Evolutionary conservation across 2,888 invertebrate species (phyloP), one percentile per base, ranked within the genome.

Genomic region (Zootermopsis nevadensis): DNA sequence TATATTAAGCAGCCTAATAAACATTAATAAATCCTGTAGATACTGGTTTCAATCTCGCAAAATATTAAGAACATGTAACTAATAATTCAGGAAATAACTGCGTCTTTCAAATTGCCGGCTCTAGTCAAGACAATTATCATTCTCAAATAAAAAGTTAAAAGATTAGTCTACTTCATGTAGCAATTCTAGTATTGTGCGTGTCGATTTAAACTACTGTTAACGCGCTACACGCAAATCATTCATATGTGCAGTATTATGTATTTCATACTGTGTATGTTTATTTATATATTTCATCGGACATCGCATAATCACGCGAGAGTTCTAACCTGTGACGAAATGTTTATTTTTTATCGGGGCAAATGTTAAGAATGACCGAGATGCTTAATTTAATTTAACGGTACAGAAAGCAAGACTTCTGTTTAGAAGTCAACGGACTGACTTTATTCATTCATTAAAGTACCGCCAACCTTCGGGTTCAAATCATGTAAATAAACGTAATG

Each of bases 221-320:
- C 6, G 24, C n/a, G n/a, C 27, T 60, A 8, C 15, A 69, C 24
- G 12, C 27, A 22, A 33, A 31, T 69, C 12, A 2, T 69, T 31
- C 19, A 15, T 69, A 69, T 69, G 30, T 69, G 69, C 69, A 69
- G 69, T 69, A 69, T 69, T 69, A 69, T 60, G 27, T 60, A 60
- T 60, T 60, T 60, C 60, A 60, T 27, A 60, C 60, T 60, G 27
- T 60, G 60, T 60, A 53, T 53, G 27, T 60, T n/a, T 60, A 60
- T 60, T 60, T 60, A 60, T 60, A 60, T 27, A 60, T 60, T 60
- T 60, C 60, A 60, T 6, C n/a, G 60, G 12, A 60, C 60, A 60
- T 60, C n/a, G 15, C 15, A 55, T 55, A 60, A 60, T 60, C 60
- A 60, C n/a, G 60, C n/a, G 42, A 12, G 48, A 15, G 19, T 48